Conservation (phyloP, 1,140 invertebrate species). For the Lucilia sericata region DNA sequence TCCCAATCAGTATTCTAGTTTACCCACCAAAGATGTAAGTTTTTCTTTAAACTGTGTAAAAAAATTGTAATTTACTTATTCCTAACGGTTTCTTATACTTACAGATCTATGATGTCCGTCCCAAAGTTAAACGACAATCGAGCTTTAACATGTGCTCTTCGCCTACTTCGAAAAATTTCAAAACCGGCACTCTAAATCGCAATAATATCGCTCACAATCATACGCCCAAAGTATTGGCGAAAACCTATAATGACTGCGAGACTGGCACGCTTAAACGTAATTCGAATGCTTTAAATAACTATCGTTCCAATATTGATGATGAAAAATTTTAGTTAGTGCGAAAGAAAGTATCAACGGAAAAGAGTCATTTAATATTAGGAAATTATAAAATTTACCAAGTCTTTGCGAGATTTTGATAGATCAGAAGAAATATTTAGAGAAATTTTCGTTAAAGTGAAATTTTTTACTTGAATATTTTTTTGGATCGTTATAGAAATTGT, state of each 20-base stretch:
- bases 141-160: conserved; percentile 71
- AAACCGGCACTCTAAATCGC: conserved; percentile 73
- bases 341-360: too few relatives aligned
- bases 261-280: conserved; percentile 83
- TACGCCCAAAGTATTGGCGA: conserved; percentile 75
- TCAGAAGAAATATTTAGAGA: too few relatives aligned
- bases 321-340: conserved; percentile 59
- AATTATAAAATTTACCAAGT: neutral
- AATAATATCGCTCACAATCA: conserved; percentile 74
- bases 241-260: conserved; percentile 77
- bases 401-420: too few relatives aligned
- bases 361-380: conserved; percentile 4
- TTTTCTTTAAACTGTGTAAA: neutral
- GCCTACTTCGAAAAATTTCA: conserved; percentile 68
- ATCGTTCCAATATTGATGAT: conserved; percentile 63
- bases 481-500: too few relatives aligned
- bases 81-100: conserved; percentile 46
- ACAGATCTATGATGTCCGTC: conserved; percentile 67
- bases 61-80: neutral
- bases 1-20: conserved; percentile 85
- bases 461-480: too few relatives aligned
- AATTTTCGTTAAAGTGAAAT: too few relatives aligned
- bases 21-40: conserved; percentile 79
- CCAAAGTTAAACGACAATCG: conserved; percentile 71
- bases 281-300: conserved; percentile 74